Evolutionary conservation across 2,888 invertebrate genomes (phyloP), one percentile per base, ranked within the genome.

Genomic region (Troglohyphantes excavatus): DNA sequence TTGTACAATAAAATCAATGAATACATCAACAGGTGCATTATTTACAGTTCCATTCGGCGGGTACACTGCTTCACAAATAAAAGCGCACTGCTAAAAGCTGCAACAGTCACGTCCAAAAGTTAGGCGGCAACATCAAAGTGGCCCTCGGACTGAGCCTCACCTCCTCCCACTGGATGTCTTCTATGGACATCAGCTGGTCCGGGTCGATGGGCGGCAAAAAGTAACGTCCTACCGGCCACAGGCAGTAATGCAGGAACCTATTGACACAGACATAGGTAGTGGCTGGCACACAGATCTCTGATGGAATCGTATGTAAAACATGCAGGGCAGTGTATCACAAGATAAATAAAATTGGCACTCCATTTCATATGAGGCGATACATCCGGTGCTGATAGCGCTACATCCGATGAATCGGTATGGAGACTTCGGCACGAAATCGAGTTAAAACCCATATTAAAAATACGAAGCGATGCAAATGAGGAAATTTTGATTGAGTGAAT

Each of bases 241-340:
- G 68, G 90, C 90, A 90, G 72, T 90, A 90, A 78, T 90, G 90
- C 79, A 90, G 85, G 70, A 90, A 90, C 90, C 90, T 90, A 85
- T 78, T 70, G 83, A 83, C 89, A 89, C 70, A 84, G 78, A 76
- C 33, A 84, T 39, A 83, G 82, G 89, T 76, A 72, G 89, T 83
- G 78, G 83, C 78, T 83, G 83, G 83, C 84, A 84, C 84, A 84
- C 70, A 76, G 75, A 76, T 43, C 67, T 67, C 67, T 73, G 46
- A 82, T 82, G 82, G 26, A 26, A 39, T 75, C 17, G 21, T 26
- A 46, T 86, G 63, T 23, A 76, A 68, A 33, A 68, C 53, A 59
- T 67, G 85, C 76, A 85, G 43, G 46, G 53, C 59, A 85, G 85
- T 29, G 53, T 82, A 39, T 61, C 63, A 83, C 39, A 72, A 11